Base-by-base conservation (phyloP, 2,797 vertebrate genomes). In the Peromyscus eremicus region DNA sequence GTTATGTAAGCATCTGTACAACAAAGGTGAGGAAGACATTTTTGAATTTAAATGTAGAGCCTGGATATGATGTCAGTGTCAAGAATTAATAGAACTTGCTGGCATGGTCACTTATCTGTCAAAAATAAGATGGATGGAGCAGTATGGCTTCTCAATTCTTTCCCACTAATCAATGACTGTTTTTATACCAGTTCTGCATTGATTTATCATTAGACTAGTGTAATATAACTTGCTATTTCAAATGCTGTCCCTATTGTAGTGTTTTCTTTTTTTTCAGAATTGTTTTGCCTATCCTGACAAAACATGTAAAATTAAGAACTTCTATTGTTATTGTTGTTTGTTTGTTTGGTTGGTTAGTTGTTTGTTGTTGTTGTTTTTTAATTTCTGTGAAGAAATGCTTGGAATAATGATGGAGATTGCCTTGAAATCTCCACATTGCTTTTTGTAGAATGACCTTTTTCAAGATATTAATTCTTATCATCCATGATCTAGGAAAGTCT, bases 41-140 rank as follows among this genome's bases (percentile, higher is more conserved):
- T 3, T 5, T 29, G 14, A 43, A 5, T 4, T 19, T 14, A 6
- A 1, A 68, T 9, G 2, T 16, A 16, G 3, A 9, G 12, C 43
- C 4, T 16, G 1, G 7, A 16, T 34, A 13, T 37, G 6, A 2
- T 43, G 23, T 40, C 29, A 55, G 6, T 70, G 2, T 11, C 82
- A 52, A 9, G 32, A 75, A 29, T 0, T 76, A 92, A 82, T 10
- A 37, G 1, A 79, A 75, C 16, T 46, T 89, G 4, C 27, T 60
- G 2, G 4, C 12, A n/a, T 2, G 77, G 34, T 80, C 16, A 23
- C 6, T 11, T 55, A 21, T 81, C 79, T 57, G 79, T 98, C 94
- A 95, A 96, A 57, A 57, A 13, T 37, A 57, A 57, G 34, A n/a
- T 81, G 52, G 6, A 37, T 4, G 21, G 37, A n/a, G 10, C 9